These are phyloP conservation scores for Agrotis segetum DNA, from an alignment of 2,888 invertebrate species.

Conservation along the genomic window DNA sequence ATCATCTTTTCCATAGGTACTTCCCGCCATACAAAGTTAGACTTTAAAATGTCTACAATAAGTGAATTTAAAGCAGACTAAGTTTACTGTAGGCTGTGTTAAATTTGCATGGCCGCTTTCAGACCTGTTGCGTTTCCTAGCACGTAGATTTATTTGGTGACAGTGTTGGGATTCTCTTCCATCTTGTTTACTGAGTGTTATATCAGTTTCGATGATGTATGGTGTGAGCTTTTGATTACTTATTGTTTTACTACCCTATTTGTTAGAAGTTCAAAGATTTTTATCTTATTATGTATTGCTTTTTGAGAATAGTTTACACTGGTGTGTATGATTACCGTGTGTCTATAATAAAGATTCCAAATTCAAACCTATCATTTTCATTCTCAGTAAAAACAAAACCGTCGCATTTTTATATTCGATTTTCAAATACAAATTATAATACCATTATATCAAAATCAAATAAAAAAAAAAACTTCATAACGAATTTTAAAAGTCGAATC, in stretches of 20 bases:
- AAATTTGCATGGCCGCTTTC: slow-evolving; percentile 58
- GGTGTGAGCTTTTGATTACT: not conserved
- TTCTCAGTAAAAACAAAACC: no score
- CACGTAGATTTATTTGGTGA: slow-evolving; percentile 62
- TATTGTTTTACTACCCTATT: not conserved
- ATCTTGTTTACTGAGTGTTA: slow-evolving; percentile 35
- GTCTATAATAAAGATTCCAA: no score
- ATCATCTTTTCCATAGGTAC: no score
- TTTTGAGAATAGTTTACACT: not conserved
- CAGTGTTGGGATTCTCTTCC: slow-evolving; percentile 38
- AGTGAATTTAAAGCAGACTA: slow-evolving; percentile 44
- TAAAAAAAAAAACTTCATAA: not conserved
- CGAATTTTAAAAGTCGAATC: not conserved
- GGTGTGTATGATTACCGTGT: no score
- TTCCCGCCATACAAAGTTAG: not conserved
- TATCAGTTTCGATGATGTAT: slow-evolving; percentile 16
- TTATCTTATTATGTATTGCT: no score
- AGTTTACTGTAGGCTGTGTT: slow-evolving; percentile 61
- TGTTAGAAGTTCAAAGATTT: no score
- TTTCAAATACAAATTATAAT: not conserved
- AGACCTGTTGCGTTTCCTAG: slow-evolving; percentile 64
- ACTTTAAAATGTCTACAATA: slow-evolving; percentile 26
- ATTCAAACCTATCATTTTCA: no score
- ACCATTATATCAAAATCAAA: fast-evolving
- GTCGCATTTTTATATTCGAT: not conserved